Conservation (phyloP, 2,888 invertebrate species). For the Catocala nupta region DNA sequence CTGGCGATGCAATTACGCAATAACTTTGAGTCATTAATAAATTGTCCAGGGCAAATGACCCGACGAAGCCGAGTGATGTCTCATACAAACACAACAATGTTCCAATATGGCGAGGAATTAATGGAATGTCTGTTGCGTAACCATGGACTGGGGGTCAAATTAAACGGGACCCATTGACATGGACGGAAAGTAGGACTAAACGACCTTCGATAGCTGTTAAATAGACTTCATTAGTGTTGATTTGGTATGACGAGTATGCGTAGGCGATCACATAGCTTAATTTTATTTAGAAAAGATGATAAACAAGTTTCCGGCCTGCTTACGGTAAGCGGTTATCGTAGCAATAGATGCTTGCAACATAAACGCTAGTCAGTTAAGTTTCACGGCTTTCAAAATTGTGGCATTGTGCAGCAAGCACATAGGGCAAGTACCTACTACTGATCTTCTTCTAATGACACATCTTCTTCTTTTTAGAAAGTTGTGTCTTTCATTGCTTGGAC, state of each 20-base stretch:
- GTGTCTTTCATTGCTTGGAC: too few species aligned
- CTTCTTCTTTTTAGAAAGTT: too few species aligned
- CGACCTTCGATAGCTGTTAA: constrained; percentile 17
- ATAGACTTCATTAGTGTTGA: constrained; percentile 8
- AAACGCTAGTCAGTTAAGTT: too few species aligned
- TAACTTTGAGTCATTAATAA: not conserved
- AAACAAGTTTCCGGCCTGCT: too few species aligned
- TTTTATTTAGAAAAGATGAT: too few species aligned
- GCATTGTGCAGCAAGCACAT: too few species aligned
- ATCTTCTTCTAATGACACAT: too few species aligned
- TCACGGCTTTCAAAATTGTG: too few species aligned
- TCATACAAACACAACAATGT: constrained; percentile 20
- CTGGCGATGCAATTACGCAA: not conserved
- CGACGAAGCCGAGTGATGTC: constrained; percentile 8
- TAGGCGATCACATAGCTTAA: constrained; percentile 8
- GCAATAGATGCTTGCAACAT: too few species aligned
- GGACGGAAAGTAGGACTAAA: constrained; percentile 4
- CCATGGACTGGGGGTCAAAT: constrained; percentile 38
- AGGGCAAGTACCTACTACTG: too few species aligned
- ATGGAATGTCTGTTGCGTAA: constrained; percentile 50
- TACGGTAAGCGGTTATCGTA: too few species aligned
- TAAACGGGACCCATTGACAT: constrained; percentile 41
- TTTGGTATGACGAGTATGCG: not conserved
- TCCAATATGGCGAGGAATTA: constrained; percentile 42
- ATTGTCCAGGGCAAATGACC: constrained; percentile 3